These are phyloP conservation scores for Ischnura elegans DNA, from an alignment of 2,888 invertebrate genomes.

Conservation along the genomic window DNA sequence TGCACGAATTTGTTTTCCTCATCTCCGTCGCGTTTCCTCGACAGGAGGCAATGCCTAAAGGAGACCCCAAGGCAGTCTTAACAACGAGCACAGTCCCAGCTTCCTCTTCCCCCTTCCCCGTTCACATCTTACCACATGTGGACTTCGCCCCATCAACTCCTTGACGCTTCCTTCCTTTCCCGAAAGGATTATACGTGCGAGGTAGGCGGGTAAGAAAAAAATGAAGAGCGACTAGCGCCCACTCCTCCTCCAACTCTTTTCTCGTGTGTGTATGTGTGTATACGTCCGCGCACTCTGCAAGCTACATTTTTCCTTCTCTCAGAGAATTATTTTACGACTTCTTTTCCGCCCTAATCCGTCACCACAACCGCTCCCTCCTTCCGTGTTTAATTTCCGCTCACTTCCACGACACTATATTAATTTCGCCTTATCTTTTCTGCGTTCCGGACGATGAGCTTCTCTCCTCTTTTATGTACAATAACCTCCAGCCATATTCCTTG, in stretches of 20 bases:
- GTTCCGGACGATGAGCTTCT: background rate
- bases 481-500: too few species aligned
- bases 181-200: slow-evolving; percentile 30
- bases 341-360: background rate
- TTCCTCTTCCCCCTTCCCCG: background rate
- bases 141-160: slow-evolving; percentile 32
- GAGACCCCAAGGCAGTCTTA: background rate
- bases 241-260: background rate
- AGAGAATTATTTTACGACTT: too few species aligned
- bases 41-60: background rate
- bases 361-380: background rate
- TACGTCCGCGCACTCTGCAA: background rate
- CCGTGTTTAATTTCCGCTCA: slow-evolving; percentile 43
- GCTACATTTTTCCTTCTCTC: slow-evolving; percentile 1
- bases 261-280: background rate
- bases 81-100: background rate
- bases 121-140: background rate
- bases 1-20: background rate
- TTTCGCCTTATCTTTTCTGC: background rate
- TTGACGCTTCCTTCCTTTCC: slow-evolving; percentile 49
- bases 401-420: slow-evolving; percentile 4
- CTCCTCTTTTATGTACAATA: background rate
- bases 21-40: background rate
- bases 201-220: background rate
- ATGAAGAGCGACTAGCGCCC: background rate